These are phyloP conservation scores for Scolopax mira DNA, from an alignment of 2,113 vertebrate genomes.

Conservation along the genomic window DNA sequence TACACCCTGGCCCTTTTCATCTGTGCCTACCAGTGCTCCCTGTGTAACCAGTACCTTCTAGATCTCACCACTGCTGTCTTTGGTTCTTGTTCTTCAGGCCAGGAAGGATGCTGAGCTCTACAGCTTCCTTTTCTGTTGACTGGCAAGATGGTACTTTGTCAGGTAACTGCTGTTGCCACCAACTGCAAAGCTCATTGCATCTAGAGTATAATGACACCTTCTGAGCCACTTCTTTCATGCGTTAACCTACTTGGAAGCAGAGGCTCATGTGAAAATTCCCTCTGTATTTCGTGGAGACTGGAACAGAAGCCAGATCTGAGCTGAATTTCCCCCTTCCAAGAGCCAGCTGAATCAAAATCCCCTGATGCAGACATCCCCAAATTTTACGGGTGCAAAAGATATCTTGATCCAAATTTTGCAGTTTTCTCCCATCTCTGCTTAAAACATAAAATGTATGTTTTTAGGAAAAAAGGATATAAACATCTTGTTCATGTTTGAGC, in stretches of 20 bases:
- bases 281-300: slow-evolving; percentile 49
- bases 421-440: slow-evolving; percentile 62
- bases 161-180: slow-evolving; percentile 64
- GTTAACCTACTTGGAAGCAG: slow-evolving; percentile 67
- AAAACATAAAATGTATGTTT: slow-evolving; percentile 74
- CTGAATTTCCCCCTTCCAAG: slow-evolving; percentile 53
- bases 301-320: slow-evolving; percentile 56
- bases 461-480: slow-evolving; percentile 67
- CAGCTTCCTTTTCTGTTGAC: slow-evolving; percentile 54
- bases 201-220: slow-evolving; percentile 52
- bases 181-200: slow-evolving; percentile 48
- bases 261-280: slow-evolving; percentile 65
- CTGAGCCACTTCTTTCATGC: slow-evolving; percentile 43
- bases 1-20: not conserved
- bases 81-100: not conserved
- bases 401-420: slow-evolving; percentile 63
- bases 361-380: slow-evolving; percentile 64
- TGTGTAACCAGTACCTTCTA: rapidly evolving
- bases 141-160: slow-evolving; percentile 62
- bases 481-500: slow-evolving; percentile 73
- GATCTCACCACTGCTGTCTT: not conserved
- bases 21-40: not conserved
- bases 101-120: slow-evolving; percentile 6
- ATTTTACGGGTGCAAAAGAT: slow-evolving; percentile 66
- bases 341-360: slow-evolving; percentile 62